Evolutionary conservation across 2,888 invertebrate species (phyloP).

Genomic region (Quadroppia sp.): DNA sequence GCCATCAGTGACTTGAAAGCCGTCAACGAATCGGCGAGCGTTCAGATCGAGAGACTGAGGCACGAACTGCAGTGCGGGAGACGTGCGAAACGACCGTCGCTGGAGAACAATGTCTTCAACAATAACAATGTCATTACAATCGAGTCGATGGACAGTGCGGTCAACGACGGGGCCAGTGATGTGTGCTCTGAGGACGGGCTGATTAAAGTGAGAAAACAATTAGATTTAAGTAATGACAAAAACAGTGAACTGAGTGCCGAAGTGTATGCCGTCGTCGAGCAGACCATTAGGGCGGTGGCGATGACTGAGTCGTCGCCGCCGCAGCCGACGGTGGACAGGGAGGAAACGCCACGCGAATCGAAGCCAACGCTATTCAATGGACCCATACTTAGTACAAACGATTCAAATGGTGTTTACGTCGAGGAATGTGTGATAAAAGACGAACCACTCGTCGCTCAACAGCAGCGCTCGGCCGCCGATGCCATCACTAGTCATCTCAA

Average conservation of each 20-base stretch:
- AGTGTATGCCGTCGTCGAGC: neutral
- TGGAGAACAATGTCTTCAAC: neutral
- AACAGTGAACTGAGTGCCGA: conserved; percentile 21
- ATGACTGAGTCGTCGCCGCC: neutral
- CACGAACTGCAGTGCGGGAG: neutral
- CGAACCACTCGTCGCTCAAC: neutral
- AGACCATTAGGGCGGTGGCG: neutral
- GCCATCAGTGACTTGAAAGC: conserved; percentile 10
- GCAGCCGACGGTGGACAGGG: neutral
- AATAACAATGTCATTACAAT: too few relatives aligned
- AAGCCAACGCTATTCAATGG: neutral
- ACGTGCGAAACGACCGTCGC: neutral
- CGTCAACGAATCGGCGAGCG: neutral
- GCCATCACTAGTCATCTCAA: neutral
- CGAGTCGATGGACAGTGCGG: neutral
- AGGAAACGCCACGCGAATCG: neutral
- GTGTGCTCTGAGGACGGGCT: conserved; percentile 4
- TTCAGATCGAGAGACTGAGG: neutral
- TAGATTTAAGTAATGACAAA: neutral
- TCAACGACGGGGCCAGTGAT: neutral
- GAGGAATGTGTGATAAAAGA: neutral
- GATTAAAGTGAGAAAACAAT: conserved; percentile 5
- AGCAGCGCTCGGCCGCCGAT: too few relatives aligned
- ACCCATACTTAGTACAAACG: conserved; percentile 8
- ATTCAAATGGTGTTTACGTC: neutral